Evolutionary conservation across 2,888 invertebrate species (phyloP).

Genomic region (Lepidochrysops patricia): DNA sequence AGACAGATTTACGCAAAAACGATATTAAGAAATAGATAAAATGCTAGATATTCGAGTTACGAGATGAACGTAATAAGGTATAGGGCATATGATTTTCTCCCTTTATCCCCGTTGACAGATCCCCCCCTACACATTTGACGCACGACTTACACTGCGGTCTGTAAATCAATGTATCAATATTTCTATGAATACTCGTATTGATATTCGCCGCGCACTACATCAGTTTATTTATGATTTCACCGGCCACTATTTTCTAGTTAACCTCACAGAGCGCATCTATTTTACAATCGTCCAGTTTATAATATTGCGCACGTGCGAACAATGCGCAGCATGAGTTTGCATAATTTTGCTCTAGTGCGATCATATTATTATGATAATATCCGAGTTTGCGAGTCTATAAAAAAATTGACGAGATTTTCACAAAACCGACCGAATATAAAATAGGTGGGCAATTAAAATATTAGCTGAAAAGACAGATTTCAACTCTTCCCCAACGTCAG

Average conservation of each 20-base stretch:
- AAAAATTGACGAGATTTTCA: slow-evolving; percentile 5
- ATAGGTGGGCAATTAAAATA: not conserved
- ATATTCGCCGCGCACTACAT: slow-evolving; percentile 1
- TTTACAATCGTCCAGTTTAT: not conserved
- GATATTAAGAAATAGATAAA: not conserved
- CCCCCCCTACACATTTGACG: slow-evolving; percentile 50
- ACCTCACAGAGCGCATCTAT: not conserved
- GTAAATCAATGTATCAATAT: slow-evolving; percentile 18
- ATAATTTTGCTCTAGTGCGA: not conserved
- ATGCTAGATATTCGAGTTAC: slow-evolving; percentile 34
- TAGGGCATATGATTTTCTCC: slow-evolving; percentile 40
- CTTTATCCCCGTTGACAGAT: slow-evolving; percentile 39
- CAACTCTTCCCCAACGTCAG: not conserved
- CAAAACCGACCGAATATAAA: not conserved
- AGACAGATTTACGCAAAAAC: not conserved
- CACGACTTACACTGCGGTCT: slow-evolving; percentile 43
- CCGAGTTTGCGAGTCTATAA: not conserved
- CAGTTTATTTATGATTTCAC: not conserved
- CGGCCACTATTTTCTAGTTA: not conserved
- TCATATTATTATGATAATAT: not conserved
- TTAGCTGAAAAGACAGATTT: not conserved
- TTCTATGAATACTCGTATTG: slow-evolving; percentile 16
- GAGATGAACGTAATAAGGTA: slow-evolving; percentile 31
- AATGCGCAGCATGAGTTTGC: not conserved
- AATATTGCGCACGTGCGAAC: not conserved